Conservation (phyloP, 2,113 vertebrate genomes). For the Pipa parva region DNA sequence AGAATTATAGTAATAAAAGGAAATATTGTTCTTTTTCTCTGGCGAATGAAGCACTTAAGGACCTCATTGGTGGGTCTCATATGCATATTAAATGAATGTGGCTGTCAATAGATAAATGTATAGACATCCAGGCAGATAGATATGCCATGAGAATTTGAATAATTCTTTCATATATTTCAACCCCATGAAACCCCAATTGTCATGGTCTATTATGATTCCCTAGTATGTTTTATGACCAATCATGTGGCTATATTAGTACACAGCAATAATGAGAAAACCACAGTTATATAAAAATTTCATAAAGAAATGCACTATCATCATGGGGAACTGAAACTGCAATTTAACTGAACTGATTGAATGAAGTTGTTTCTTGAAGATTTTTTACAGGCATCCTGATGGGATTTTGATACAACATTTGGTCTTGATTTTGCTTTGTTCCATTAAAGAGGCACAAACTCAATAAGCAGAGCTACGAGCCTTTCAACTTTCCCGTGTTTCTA, state of each 20-base stretch:
- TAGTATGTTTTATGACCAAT: background rate
- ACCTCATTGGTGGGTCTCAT: no score
- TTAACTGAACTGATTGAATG: slow-evolving; percentile 2
- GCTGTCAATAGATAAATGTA: no score
- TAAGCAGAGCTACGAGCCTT: slow-evolving; percentile 46
- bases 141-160: no score
- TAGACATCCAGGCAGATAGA: no score
- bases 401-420: slow-evolving; percentile 56
- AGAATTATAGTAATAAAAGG: no score
- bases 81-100: no score
- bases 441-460: slow-evolving; percentile 48
- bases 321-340: background rate
- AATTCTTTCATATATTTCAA: no score
- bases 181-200: no score
- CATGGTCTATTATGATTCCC: background rate
- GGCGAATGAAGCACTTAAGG: no score
- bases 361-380: slow-evolving; percentile 15
- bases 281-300: background rate
- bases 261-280: background rate
- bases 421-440: slow-evolving; percentile 57
- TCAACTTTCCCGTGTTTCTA: slow-evolving; percentile 51
- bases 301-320: background rate
- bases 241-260: background rate
- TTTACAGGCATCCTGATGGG: slow-evolving; percentile 40
- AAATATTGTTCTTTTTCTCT: no score